These are phyloP conservation scores for Alosa alosa DNA, from an alignment of 2,113 vertebrate genomes.

Conservation along the genomic window DNA sequence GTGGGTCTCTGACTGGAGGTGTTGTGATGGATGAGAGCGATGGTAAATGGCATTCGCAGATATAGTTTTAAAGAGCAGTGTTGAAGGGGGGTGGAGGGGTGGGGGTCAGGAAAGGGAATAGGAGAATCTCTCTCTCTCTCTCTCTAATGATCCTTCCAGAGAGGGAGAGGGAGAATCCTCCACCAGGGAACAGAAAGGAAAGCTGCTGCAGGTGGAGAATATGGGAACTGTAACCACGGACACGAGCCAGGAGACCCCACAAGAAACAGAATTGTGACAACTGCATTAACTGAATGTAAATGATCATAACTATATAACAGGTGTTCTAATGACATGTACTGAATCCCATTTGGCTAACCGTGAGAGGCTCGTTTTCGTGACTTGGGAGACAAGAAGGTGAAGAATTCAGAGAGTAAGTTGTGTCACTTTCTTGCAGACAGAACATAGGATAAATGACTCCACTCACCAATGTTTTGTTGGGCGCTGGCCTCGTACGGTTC, in stretches of 20 bases:
- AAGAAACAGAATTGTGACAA: neutral
- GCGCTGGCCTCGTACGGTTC: conserved; percentile 87
- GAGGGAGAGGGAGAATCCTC: neutral
- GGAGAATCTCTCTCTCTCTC: neutral
- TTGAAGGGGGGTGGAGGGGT: neutral
- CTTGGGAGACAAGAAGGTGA: neutral
- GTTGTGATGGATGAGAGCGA: neutral
- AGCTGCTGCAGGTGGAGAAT: neutral
- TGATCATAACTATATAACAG: neutral
- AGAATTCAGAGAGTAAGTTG: neutral
- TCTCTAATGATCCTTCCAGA: conserved; percentile 11
- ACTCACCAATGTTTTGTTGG: conserved; percentile 86
- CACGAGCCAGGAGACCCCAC: neutral
- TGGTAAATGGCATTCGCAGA: neutral
- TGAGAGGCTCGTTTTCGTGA: too few relatives aligned
- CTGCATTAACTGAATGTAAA: neutral
- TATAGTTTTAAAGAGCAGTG: neutral
- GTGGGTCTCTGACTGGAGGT: neutral
- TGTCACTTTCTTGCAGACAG: neutral
- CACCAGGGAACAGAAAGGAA: neutral
- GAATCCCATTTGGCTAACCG: too few relatives aligned
- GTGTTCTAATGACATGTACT: neutral
- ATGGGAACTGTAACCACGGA: neutral
- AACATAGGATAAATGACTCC: neutral
- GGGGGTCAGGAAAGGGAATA: neutral